Evolutionary conservation across 2,797 vertebrate species (phyloP).

Genomic region (Eupleurogrammus muticus): DNA sequence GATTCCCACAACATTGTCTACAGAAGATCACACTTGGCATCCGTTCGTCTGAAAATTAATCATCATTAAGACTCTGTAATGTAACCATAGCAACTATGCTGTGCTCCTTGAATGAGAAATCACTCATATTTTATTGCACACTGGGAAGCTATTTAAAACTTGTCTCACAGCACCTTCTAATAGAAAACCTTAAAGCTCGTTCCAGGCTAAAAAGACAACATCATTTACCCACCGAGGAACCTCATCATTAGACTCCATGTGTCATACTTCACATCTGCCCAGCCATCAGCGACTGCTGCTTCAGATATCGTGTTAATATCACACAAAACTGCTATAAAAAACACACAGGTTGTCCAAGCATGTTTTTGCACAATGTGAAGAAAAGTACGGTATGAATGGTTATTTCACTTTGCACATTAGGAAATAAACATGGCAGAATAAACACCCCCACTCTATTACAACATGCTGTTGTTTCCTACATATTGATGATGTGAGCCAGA

Average conservation of each 20-base stretch:
- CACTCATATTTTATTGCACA: conserved; percentile 42
- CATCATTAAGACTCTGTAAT: conserved; percentile 29
- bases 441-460: conserved; percentile 11
- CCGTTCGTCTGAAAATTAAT: conserved; percentile 34
- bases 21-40: conserved; percentile 39
- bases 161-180: conserved; percentile 25
- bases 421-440: not conserved
- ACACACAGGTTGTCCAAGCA: not conserved
- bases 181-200: conserved; percentile 15
- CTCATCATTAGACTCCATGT: not conserved
- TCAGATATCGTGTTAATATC: not conserved
- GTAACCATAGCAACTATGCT: conserved; percentile 69
- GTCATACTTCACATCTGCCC: not conserved
- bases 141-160: conserved; percentile 56
- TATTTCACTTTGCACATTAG: conserved; percentile 7
- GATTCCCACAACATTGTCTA: conserved; percentile 38
- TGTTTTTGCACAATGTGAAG: conserved; percentile 1
- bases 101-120: conserved; percentile 41
- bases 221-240: not conserved
- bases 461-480: conserved; percentile 28
- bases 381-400: not conserved
- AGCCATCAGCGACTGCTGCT: not conserved
- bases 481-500: conserved; percentile 27
- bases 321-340: not conserved
- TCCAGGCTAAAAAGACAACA: not conserved